These are phyloP conservation scores for Rhopalosiphum nymphaeae DNA, from an alignment of 2,888 invertebrate species.

Conservation along the genomic window DNA sequence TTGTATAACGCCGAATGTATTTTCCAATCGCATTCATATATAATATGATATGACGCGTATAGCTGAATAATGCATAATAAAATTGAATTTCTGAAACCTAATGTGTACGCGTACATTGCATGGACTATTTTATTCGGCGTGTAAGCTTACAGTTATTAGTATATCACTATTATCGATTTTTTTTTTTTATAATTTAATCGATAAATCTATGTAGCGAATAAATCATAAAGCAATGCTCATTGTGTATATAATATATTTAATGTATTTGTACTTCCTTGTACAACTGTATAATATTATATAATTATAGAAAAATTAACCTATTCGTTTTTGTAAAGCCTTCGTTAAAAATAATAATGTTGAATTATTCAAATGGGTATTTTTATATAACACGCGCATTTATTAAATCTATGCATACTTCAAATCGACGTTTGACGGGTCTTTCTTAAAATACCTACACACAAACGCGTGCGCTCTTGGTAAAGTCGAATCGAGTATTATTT, in stretches of 20 bases:
- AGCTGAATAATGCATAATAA: neutral
- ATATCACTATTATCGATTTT: neutral
- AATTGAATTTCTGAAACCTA: neutral
- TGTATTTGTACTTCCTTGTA: neutral
- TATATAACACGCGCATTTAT: neutral
- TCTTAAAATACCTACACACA: slow-evolving; percentile 55
- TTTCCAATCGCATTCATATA: neutral
- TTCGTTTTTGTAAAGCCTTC: slow-evolving; percentile 30
- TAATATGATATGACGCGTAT: neutral
- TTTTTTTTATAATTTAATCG: neutral
- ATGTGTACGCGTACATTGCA: neutral
- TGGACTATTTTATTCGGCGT: neutral
- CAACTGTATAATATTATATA: neutral
- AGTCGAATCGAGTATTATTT: slow-evolving; percentile 48
- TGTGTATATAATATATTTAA: neutral
- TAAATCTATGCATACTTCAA: slow-evolving; percentile 31
- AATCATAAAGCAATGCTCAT: neutral
- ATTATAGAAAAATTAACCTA: neutral
- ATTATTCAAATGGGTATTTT: slow-evolving; percentile 31
- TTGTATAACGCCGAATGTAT: slow-evolving; percentile 10
- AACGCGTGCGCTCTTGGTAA: neutral
- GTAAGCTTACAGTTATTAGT: too few species aligned
- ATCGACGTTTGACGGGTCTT: slow-evolving; percentile 33
- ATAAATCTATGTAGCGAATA: neutral
- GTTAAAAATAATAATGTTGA: neutral